Conservation (phyloP, 2,888 invertebrate species). For the Cerceris rybyensis region DNA sequence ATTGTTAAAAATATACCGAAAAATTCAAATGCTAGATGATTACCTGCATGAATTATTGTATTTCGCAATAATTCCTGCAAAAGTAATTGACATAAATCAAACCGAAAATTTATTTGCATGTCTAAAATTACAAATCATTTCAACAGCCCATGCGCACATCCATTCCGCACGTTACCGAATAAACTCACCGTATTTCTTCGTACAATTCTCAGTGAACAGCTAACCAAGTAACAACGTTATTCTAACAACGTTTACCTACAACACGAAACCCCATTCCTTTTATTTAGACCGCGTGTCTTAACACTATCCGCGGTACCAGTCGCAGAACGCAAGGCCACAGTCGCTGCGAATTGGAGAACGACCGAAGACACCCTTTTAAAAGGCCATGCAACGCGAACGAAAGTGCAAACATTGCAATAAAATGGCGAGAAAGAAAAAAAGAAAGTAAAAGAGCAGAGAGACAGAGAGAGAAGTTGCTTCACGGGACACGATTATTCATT, state of each 20-base stretch:
- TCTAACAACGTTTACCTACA: conserved; percentile 55
- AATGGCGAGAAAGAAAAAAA: too few relatives aligned
- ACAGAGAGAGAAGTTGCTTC: too few relatives aligned
- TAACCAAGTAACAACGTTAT: conserved; percentile 56
- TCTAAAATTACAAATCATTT: conserved; percentile 8
- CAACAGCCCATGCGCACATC: neutral
- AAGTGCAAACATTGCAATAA: too few relatives aligned
- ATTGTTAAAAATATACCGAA: too few relatives aligned
- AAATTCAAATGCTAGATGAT: too few relatives aligned
- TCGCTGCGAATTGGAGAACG: neutral
- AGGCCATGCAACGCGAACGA: too few relatives aligned
- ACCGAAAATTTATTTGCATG: too few relatives aligned
- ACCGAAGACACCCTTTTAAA: too few relatives aligned
- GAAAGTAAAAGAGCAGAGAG: too few relatives aligned
- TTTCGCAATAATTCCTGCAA: too few relatives aligned
- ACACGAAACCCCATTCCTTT: conserved; percentile 46
- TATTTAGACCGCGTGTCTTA: conserved; percentile 48
- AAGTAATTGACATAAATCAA: too few relatives aligned
- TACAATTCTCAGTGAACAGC: conserved; percentile 50
- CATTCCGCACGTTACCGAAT: conserved; percentile 35
- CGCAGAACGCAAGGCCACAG: conserved; percentile 8
- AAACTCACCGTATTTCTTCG: conserved; percentile 51
- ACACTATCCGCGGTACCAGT: conserved; percentile 28
- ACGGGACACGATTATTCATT: neutral
- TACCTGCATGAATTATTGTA: too few relatives aligned